Evolutionary conservation across 2,113 vertebrate genomes (phyloP), one percentile per base, ranked within the genome.

Genomic region (Salvelinus sp.): DNA sequence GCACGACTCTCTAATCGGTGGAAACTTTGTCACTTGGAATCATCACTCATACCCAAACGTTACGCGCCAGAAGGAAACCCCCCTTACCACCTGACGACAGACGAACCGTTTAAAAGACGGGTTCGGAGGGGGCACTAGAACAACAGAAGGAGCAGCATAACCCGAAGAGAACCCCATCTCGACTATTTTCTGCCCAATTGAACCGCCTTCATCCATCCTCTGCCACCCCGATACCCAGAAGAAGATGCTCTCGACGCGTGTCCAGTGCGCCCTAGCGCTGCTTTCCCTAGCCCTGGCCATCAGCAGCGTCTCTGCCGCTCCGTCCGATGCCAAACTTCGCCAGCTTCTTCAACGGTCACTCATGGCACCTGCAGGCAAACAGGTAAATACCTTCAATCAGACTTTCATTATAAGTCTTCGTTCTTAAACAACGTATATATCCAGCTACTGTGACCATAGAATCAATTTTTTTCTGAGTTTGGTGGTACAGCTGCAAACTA

Each of bases 261-360:
- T 95, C 75, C 95, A 94, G 85, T 95, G 94, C 94, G 94, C 95
- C 69, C 93, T 97, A 73, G 95, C 95, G 80, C 94, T 96, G 80
- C 90, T 96, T 79, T 94, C 93, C 81, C 89, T 96, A 83, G 91
- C 88, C 88, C 88, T 96, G 93, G 95, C 93, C 73, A 76, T 96
- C 90, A 93, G 95, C 92, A 91, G 93, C 78, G 93, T 93, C 85
- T 92, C 94, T 14, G 93, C 94, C 48, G 94, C 95, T 2, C 96
- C 95, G 47, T 94, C 95, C 81, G 96, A 97, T 81, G 90, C 94
- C 76, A 94, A 96, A 88, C 95, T 97, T 83, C 95, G 95, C 72
- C 95, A 97, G 90, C 92, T 97, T 85, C 96, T 98, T 88, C 96
- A 97, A 91, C 95, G 95, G 86, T 95, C 93, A 16, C 93, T 96